These are phyloP conservation scores for Danaus plexippus DNA, from an alignment of 1,140 invertebrate genomes.

Conservation along the genomic window DNA sequence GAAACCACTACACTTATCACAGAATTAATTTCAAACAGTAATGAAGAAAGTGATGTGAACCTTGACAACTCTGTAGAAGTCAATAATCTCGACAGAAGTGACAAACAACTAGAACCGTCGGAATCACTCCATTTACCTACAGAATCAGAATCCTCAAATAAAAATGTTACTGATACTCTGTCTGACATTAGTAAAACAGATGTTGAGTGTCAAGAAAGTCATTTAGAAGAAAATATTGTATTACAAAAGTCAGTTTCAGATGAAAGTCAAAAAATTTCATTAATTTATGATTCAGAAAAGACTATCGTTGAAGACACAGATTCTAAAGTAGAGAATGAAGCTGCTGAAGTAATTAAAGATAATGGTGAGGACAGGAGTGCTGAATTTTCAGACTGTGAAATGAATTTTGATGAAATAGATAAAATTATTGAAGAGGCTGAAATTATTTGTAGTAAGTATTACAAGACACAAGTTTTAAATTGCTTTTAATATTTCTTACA, in stretches of 20 bases:
- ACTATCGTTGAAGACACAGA: slow-evolving; percentile 6
- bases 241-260: neutral
- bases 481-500: neutral
- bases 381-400: slow-evolving; percentile 46
- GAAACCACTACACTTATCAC: neutral
- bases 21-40: slow-evolving; percentile 1
- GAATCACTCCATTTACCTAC: too few species aligned
- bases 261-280: slow-evolving; percentile 33
- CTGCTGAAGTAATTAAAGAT: slow-evolving; percentile 14
- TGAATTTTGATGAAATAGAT: slow-evolving; percentile 54
- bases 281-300: slow-evolving; percentile 44
- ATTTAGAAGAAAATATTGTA: too few species aligned
- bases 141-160: too few species aligned
- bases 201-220: too few species aligned
- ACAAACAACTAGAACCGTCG: too few species aligned
- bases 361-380: slow-evolving; percentile 12
- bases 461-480: slow-evolving; percentile 3
- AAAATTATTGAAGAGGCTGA: slow-evolving; percentile 46
- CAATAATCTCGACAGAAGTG: neutral
- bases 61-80: neutral
- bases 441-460: slow-evolving; percentile 33
- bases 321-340: slow-evolving; percentile 1
- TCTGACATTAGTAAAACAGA: too few species aligned
- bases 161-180: too few species aligned
- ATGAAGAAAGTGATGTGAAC: slow-evolving; percentile 1